Evolutionary conservation across 2,888 invertebrate species (phyloP).

Genomic region (Tricholauxania praeusta): DNA sequence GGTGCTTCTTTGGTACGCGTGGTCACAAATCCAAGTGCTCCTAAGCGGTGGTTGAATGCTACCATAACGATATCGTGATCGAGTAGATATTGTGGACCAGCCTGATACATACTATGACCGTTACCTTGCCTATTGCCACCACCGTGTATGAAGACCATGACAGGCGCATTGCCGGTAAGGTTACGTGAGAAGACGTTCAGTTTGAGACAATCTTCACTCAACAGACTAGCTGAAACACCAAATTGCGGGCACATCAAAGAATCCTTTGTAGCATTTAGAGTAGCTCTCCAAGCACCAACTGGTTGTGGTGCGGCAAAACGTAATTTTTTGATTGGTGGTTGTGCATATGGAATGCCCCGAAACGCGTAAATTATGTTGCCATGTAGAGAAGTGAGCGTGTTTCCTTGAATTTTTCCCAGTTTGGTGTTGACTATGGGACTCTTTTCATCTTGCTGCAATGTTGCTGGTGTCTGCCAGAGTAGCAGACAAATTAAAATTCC

Average conservation of each 20-base stretch:
- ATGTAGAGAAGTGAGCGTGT: constrained; percentile 64
- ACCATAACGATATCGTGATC: constrained; percentile 62
- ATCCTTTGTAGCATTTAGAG: constrained; percentile 66
- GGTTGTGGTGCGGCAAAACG: constrained; percentile 66
- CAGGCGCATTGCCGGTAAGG: constrained; percentile 47
- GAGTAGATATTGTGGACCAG: constrained; percentile 59
- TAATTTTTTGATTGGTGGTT: constrained; percentile 65
- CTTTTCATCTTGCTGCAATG: not conserved
- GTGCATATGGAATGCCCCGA: constrained; percentile 68
- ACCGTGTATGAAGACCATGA: constrained; percentile 61
- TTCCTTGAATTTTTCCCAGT: constrained; percentile 67
- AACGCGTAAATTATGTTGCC: constrained; percentile 68
- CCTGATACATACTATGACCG: constrained; percentile 56
- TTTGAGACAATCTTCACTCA: constrained; percentile 75
- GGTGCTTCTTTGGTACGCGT: constrained; percentile 74
- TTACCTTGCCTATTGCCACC: constrained; percentile 58
- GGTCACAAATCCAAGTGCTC: constrained; percentile 70
- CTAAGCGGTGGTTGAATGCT: constrained; percentile 62
- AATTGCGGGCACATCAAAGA: constrained; percentile 64
- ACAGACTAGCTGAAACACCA: constrained; percentile 41
- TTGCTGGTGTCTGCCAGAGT: too few relatives aligned
- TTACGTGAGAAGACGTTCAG: constrained; percentile 72
- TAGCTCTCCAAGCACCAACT: constrained; percentile 60
- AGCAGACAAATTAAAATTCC: too few relatives aligned
- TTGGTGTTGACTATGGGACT: constrained; percentile 50